Percentiles rank a stretch among this genome's conserved stretches.
These are phyloP conservation scores for Lissocephala sabroskyi DNA, from an alignment of 2,888 invertebrate species.

Conservation along the genomic window DNA sequence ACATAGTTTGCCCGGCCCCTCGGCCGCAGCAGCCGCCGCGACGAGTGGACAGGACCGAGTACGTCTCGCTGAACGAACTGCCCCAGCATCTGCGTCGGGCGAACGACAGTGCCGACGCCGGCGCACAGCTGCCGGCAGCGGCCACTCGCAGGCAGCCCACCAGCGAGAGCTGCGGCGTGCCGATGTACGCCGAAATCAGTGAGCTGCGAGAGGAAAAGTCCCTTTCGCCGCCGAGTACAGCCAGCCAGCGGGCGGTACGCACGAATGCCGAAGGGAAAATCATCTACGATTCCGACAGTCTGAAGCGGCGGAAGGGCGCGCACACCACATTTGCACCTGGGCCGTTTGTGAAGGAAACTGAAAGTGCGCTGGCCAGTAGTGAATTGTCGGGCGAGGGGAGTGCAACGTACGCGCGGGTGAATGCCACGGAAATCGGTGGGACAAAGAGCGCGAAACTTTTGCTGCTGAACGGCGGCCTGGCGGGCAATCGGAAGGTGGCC, in stretches of 20 bases:
- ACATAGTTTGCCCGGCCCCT: slow-evolving; percentile 74
- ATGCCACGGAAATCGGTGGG: slow-evolving; percentile 43
- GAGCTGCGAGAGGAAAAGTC: slow-evolving; percentile 59
- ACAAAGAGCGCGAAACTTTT: slow-evolving; percentile 49
- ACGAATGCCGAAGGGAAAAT: slow-evolving; percentile 88
- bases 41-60: slow-evolving; percentile 76
- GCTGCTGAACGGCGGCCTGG: slow-evolving; percentile 57
- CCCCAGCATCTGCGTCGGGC: slow-evolving; percentile 74
- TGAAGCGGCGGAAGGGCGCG: slow-evolving; percentile 83
- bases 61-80: slow-evolving; percentile 86
- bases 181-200: slow-evolving; percentile 69
- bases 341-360: slow-evolving; percentile 84
- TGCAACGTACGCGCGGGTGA: slow-evolving; percentile 21
- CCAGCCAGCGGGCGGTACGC: slow-evolving; percentile 80
- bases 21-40: slow-evolving; percentile 64
- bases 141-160: slow-evolving; percentile 33
- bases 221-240: slow-evolving; percentile 32
- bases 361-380: slow-evolving; percentile 61
- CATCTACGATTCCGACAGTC: slow-evolving; percentile 89
- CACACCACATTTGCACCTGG: slow-evolving; percentile 92
- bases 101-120: slow-evolving; percentile 14
- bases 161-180: slow-evolving; percentile 50
- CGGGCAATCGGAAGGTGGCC: slow-evolving; percentile 65
- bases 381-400: slow-evolving; percentile 11
- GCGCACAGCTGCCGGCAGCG: slow-evolving; percentile 20